Percentiles rank a stretch among this genome's conserved stretches.
These are phyloP conservation scores for Trachelus stipa DNA, from an alignment of 2,888 invertebrate species.

Conservation along the genomic window DNA sequence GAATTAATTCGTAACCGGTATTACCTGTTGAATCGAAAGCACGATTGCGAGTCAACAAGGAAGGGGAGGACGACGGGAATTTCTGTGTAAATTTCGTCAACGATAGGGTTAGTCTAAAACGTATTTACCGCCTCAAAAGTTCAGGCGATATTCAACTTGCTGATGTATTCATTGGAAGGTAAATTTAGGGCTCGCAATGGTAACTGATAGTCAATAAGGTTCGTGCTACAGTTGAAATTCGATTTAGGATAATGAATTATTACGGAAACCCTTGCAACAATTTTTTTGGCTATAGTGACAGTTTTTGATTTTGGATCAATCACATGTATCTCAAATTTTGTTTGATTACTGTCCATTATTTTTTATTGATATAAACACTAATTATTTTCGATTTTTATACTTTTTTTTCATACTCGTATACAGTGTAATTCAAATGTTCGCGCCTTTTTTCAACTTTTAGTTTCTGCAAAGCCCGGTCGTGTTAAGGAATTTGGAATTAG, in stretches of 20 bases:
- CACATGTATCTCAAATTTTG: not conserved
- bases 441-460: not conserved
- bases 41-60: not conserved
- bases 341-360: not conserved
- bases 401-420: not conserved
- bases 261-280: not conserved
- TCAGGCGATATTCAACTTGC: not conserved
- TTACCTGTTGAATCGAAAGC: slow-evolving; percentile 41
- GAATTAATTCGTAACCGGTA: slow-evolving; percentile 33
- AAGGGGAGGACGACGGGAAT: not conserved
- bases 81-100: not conserved
- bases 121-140: not conserved
- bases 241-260: not conserved
- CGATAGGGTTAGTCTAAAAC: not conserved
- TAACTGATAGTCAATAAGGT: not conserved
- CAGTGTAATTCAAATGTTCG: not conserved
- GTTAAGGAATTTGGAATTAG: not conserved
- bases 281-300: not conserved
- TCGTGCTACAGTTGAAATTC: not conserved
- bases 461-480: not conserved
- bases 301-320: not conserved
- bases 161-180: not conserved
- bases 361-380: not conserved
- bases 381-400: not conserved
- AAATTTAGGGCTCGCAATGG: not conserved